phyloP scores from a whole-genome alignment of 2,797 vertebrate species.

The Sebastiscus albofasciatus region DNA sequence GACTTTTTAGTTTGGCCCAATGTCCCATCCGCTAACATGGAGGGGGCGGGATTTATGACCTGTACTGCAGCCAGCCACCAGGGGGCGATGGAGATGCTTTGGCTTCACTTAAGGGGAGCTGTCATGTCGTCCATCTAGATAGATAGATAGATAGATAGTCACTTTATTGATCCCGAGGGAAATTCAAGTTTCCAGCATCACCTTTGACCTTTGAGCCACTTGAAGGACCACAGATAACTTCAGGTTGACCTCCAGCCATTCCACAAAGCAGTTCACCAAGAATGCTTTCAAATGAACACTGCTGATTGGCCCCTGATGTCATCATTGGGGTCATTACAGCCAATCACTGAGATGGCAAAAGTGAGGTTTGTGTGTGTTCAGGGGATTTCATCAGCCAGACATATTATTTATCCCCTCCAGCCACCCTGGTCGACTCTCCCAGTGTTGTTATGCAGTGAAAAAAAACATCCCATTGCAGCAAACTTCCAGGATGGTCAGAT shows the following conservation, averaged over 20 bases:
- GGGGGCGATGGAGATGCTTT: too few species aligned
- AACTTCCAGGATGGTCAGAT: conserved; percentile 30
- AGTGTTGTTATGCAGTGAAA: conserved; percentile 32
- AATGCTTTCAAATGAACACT: conserved; percentile 4
- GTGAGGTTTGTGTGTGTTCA: conserved; percentile 12
- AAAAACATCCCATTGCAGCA: conserved; percentile 19
- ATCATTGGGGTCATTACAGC: conserved; percentile 32
- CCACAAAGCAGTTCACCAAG: not conserved
- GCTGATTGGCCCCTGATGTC: conserved; percentile 35
- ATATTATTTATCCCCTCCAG: conserved; percentile 55
- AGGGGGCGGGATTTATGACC: too few species aligned
- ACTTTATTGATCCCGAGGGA: too few species aligned
- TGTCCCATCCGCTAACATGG: too few species aligned
- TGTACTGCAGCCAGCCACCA: too few species aligned
- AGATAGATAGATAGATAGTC: too few species aligned
- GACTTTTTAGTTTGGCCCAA: too few species aligned
- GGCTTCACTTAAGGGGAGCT: too few species aligned
- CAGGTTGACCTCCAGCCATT: not conserved
- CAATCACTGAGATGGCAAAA: conserved; percentile 25
- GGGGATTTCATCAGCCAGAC: conserved; percentile 52
- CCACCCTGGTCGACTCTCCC: conserved; percentile 8
- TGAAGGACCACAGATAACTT: conserved; percentile 2
- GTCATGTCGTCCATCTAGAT: too few species aligned
- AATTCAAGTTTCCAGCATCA: too few species aligned
- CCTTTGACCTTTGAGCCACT: conserved; percentile 9